These are phyloP conservation scores for Ditylenchus dipsaci DNA, from an alignment of 1,140 invertebrate genomes.

Conservation along the genomic window DNA sequence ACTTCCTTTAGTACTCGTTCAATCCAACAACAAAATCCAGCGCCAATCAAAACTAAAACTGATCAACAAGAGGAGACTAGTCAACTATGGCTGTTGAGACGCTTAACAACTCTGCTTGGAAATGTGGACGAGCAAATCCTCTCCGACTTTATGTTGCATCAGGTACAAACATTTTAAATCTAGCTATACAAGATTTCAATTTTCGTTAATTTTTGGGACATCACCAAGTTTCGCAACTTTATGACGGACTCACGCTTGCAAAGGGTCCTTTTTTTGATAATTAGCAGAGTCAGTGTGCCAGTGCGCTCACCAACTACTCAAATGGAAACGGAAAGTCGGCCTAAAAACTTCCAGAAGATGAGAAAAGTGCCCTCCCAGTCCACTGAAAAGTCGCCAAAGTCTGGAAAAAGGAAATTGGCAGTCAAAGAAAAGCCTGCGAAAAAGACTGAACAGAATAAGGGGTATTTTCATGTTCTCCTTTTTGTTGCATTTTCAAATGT, in stretches of 20 bases:
- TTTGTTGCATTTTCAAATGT: no score
- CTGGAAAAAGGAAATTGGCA: background rate
- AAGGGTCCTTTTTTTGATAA: background rate
- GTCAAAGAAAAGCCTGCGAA: background rate
- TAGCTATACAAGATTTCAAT: background rate
- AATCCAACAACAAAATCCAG: no score
- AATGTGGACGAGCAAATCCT: background rate
- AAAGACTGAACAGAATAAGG: background rate
- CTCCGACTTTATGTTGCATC: conserved; percentile 3
- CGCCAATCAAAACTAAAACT: background rate
- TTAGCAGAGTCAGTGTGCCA: background rate
- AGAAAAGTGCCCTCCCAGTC: background rate
- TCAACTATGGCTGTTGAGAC: conserved; percentile 7
- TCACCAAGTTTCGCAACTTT: background rate
- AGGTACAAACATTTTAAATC: background rate
- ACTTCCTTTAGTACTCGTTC: background rate
- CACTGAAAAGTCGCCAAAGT: background rate
- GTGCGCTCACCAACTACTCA: background rate
- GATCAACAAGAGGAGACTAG: conserved; percentile 2
- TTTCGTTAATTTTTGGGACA: conserved; percentile 1
- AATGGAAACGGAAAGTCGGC: background rate
- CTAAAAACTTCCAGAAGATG: background rate
- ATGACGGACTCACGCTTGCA: background rate
- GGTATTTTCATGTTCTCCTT: no score
- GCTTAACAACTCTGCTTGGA: background rate